These are phyloP conservation scores for Meriones unguiculatus DNA, from an alignment of 2,113 vertebrate species.

Conservation along the genomic window DNA sequence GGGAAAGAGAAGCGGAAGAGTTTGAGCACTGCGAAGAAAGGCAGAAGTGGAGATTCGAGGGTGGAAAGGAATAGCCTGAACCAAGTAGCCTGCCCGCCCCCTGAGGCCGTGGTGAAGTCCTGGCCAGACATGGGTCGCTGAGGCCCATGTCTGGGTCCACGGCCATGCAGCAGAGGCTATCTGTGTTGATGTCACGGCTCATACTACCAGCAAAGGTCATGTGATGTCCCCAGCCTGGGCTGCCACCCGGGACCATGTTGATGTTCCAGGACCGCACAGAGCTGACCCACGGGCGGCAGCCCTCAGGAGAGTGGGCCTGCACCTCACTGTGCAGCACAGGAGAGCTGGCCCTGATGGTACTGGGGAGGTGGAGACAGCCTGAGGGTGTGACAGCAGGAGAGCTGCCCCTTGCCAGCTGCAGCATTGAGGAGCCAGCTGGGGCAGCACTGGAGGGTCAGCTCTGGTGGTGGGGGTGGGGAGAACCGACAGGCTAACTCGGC, in stretches of 20 bases:
- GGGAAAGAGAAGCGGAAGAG: too few species aligned
- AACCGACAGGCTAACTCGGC: background rate
- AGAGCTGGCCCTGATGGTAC: background rate
- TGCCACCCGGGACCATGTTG: background rate
- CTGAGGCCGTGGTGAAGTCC: background rate
- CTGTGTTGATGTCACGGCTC: background rate
- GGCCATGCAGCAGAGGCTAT: background rate
- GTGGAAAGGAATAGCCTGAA: background rate
- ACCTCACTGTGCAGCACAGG: background rate
- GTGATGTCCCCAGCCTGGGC: background rate
- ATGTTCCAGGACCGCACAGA: background rate
- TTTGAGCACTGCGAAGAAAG: too few species aligned
- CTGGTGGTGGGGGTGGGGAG: background rate
- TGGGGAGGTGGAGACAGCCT: background rate
- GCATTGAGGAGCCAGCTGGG: background rate
- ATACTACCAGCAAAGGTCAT: background rate
- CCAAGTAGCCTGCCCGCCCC: background rate
- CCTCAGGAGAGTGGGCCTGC: background rate
- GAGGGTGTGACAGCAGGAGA: background rate
- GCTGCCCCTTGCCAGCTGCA: background rate
- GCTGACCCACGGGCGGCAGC: background rate
- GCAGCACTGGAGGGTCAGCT: background rate
- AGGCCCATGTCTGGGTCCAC: background rate
- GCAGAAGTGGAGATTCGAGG: background rate
- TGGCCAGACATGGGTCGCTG: too few species aligned